Evolutionary conservation across 2,888 invertebrate genomes (phyloP).

Genomic region (Tetragonula carbonaria): DNA sequence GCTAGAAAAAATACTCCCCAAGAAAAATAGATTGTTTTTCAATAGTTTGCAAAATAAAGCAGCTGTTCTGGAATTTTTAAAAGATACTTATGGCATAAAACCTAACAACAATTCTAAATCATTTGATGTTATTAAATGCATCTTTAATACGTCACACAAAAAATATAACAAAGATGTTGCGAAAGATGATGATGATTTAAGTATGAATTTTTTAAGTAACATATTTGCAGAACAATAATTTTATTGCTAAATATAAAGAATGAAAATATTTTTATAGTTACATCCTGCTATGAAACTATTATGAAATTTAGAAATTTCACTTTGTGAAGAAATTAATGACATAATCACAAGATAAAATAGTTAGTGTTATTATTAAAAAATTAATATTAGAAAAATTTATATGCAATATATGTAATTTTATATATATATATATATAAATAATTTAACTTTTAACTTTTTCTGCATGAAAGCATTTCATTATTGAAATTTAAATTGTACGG

Average conservation of each 20-base stretch:
- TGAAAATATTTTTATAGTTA: background rate
- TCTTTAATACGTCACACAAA: constrained; percentile 26
- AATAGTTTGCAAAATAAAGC: constrained; percentile 90
- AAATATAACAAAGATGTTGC: constrained; percentile 27
- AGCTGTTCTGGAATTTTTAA: constrained; percentile 89
- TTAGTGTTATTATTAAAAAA: background rate
- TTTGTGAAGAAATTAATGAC: background rate
- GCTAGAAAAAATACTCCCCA: constrained; percentile 93
- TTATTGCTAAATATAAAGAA: background rate
- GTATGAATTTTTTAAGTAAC: constrained; percentile 61
- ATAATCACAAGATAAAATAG: background rate
- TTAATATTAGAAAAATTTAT: background rate
- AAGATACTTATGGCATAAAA: constrained; percentile 85
- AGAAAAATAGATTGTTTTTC: constrained; percentile 90
- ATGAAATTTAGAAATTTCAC: background rate
- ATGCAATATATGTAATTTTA: background rate
- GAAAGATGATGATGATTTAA: constrained; percentile 51
- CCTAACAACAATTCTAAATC: constrained; percentile 74
- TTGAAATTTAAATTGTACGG: background rate
- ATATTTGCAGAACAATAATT: constrained; percentile 60
- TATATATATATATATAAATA: background rate
- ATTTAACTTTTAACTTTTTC: background rate
- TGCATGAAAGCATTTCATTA: background rate
- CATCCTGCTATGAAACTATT: background rate
- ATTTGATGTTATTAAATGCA: constrained; percentile 50